Evolutionary conservation across 2,113 vertebrate genomes (phyloP).

Genomic region (Panurus biarmicus): DNA sequence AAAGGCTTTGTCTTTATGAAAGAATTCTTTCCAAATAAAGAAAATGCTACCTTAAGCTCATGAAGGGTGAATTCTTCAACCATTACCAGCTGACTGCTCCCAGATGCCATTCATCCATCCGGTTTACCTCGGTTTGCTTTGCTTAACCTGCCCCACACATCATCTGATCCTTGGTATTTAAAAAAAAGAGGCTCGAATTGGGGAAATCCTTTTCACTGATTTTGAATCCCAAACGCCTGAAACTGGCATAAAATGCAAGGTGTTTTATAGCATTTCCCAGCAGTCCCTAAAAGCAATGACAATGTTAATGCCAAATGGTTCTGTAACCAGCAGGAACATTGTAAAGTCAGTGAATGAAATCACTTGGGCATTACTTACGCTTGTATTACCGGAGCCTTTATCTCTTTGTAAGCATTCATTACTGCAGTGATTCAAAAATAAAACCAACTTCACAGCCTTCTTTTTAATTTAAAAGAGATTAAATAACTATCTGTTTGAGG

Average conservation of each 20-base stretch:
- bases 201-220: background rate
- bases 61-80: background rate
- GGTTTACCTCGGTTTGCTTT: background rate
- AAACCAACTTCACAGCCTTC: background rate
- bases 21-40: background rate
- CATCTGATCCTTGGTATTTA: background rate
- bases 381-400: background rate
- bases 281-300: background rate
- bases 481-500: constrained; percentile 13
- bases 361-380: background rate
- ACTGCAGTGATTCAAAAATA: constrained; percentile 3
- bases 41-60: background rate
- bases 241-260: background rate
- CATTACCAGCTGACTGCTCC: background rate
- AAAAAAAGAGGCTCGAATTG: background rate
- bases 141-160: background rate
- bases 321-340: background rate
- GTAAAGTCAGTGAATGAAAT: background rate
- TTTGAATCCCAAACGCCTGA: background rate
- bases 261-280: background rate
- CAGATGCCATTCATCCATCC: background rate
- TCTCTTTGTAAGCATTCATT: background rate
- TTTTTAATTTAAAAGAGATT: constrained; percentile 37
- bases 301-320: background rate
- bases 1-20: background rate